Conservation (phyloP, 2,888 invertebrate genomes). For the Antheraea assamensis region DNA sequence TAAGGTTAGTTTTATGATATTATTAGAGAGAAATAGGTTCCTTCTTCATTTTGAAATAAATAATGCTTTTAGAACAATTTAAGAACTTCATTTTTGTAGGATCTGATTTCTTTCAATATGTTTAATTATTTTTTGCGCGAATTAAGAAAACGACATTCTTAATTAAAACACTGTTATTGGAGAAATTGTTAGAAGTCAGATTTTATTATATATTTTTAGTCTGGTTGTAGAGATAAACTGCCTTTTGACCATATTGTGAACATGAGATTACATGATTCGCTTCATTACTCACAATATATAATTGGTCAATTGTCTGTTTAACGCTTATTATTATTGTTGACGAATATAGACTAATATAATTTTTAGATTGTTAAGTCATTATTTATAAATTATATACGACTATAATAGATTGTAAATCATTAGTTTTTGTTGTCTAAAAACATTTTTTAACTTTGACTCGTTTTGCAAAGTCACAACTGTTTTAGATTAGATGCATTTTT, state of each 20-base stretch:
- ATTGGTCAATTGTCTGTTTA: conserved; percentile 28
- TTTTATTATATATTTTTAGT: neutral
- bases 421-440: neutral
- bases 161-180: neutral
- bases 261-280: conserved; percentile 23
- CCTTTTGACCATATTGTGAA: conserved; percentile 1
- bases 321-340: conserved; percentile 37
- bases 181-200: conserved; percentile 3
- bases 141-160: neutral
- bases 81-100: neutral
- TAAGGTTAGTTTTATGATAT: conserved; percentile 13
- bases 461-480: neutral
- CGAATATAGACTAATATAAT: conserved; percentile 35
- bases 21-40: conserved; percentile 7
- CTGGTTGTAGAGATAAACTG: neutral
- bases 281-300: neutral
- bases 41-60: neutral
- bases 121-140: neutral
- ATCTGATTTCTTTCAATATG: neutral
- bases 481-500: neutral
- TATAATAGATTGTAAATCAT: conserved; percentile 8
- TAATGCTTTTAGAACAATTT: neutral
- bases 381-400: conserved; percentile 26
- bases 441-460: neutral
- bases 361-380: conserved; percentile 37